phyloP scores from a whole-genome alignment of 2,113 vertebrate genomes.

The Fulica atra region DNA sequence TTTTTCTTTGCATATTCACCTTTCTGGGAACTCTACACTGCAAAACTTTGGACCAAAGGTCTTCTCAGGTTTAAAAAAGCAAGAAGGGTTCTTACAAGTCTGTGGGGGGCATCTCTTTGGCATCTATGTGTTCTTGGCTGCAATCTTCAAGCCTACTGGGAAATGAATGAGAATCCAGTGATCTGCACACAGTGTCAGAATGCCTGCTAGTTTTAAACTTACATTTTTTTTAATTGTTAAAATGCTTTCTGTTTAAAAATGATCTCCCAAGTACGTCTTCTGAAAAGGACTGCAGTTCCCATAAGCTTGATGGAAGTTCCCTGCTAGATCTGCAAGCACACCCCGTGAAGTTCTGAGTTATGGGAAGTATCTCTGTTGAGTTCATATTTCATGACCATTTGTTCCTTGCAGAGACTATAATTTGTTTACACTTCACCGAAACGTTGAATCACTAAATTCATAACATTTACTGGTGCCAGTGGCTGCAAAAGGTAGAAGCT shows the following conservation, averaged over 20 bases:
- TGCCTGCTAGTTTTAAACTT: neutral
- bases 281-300: neutral
- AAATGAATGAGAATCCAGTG: neutral
- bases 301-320: neutral
- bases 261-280: neutral
- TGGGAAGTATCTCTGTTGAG: neutral
- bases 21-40: slow-evolving; percentile 43
- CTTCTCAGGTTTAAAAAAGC: slow-evolving; percentile 38
- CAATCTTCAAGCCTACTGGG: neutral
- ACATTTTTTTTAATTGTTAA: neutral
- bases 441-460: neutral
- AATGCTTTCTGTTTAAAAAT: neutral
- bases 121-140: neutral
- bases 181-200: neutral
- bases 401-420: neutral
- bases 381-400: slow-evolving; percentile 28
- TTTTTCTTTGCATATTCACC: neutral
- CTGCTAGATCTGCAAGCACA: neutral
- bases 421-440: neutral
- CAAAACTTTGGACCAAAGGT: slow-evolving; percentile 11
- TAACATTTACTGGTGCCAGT: neutral
- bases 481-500: slow-evolving; percentile 29
- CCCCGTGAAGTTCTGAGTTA: neutral
- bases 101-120: slow-evolving; percentile 39
- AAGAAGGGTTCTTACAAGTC: slow-evolving; percentile 14